Evolutionary conservation across 2,888 invertebrate genomes (phyloP).

Genomic region (Vannuccia rotundouncinata): DNA sequence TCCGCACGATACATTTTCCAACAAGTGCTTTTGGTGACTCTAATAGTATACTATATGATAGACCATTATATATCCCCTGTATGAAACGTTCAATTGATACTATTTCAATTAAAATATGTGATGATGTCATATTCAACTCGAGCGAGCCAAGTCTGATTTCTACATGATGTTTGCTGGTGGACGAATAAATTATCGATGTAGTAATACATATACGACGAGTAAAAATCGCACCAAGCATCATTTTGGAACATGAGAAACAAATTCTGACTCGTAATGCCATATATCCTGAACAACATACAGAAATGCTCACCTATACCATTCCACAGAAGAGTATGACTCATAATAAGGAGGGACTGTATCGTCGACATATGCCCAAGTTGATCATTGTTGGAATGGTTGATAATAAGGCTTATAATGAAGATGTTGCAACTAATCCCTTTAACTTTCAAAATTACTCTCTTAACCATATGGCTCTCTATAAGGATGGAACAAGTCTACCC

Average conservation of each 20-base stretch:
- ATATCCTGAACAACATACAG: background rate
- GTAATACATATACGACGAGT: slow-evolving; percentile 7
- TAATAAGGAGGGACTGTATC: background rate
- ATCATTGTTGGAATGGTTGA: slow-evolving; percentile 20
- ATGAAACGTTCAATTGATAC: too few species aligned
- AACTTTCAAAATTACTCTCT: background rate
- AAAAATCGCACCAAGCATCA: background rate
- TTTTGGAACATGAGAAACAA: background rate
- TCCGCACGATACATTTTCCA: too few species aligned
- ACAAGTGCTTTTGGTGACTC: too few species aligned
- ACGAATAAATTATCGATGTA: slow-evolving; percentile 4
- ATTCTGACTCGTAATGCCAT: slow-evolving; percentile 7
- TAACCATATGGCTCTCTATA: background rate
- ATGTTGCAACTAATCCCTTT: background rate
- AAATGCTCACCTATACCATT: slow-evolving; percentile 14
- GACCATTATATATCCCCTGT: too few species aligned
- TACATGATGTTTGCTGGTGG: background rate
- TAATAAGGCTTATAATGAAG: slow-evolving; percentile 10
- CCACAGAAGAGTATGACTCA: background rate
- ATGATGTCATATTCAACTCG: background rate
- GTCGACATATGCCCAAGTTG: slow-evolving; percentile 18
- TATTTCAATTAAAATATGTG: too few species aligned
- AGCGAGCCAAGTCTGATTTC: background rate
- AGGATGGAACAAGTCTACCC: background rate
- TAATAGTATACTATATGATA: too few species aligned